Evolutionary conservation across 2,113 vertebrate species (phyloP), one percentile per base, ranked within the genome.

Genomic region (Oncorhynchus masou): DNA sequence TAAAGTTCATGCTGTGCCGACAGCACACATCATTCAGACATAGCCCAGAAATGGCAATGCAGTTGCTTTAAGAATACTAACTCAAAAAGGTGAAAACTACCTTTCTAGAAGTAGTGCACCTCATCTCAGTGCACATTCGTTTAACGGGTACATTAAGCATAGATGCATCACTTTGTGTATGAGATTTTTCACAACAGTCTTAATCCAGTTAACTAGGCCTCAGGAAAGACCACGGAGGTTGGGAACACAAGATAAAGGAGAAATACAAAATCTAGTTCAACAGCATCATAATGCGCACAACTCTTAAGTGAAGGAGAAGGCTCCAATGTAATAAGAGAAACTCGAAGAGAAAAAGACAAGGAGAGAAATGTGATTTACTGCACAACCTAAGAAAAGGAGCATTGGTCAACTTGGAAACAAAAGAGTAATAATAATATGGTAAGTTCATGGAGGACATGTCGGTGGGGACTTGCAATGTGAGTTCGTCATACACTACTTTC

Each of bases 121-220:
- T 93, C 93, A 93, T 95, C 91, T 95, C 92, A 92, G 93, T 94
- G 95, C 93, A 94, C 93, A 93, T 92, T 91, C 85, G 94, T 94
- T 95, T 95, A 94, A 95, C 94, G 95, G 92, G 92, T 95, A 95
- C 51, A 54, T 1, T 19, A 96, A 24, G 95, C 94, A 95, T 92
- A 93, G 93, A 80, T 74, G 77, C 79, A 82, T 83, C 85, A 74
- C 73, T 81, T 85, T 81, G 67, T 76, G 78, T 86, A 78, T 84
- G 79, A 90, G 82, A 80, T 68, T 84, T 82, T 80, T 85, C 74
- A 95, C 95, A 96, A 97, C 95, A 96, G 95, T 97, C 95, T 92
- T 92, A 72, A 94, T 95, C 91, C 94, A 95, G 94, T 95, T 95
- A 92, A 94, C 89, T 88, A 92, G 90, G 94, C 94, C 92, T 93